Evolutionary conservation across 2,888 invertebrate species (phyloP), one percentile per base, ranked within the genome.

Genomic region (Troides helena): DNA sequence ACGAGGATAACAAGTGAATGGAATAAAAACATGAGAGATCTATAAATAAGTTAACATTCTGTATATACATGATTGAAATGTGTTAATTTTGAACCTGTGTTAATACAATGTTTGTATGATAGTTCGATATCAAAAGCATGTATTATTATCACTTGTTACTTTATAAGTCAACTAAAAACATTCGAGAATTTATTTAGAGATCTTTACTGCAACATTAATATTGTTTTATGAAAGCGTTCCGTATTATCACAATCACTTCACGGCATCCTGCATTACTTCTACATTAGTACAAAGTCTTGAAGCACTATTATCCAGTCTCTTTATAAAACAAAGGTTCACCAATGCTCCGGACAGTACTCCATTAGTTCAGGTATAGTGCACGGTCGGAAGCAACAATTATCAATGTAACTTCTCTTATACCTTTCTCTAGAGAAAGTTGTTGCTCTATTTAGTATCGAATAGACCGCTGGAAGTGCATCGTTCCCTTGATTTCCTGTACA

Each of bases 261-360:
- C 18, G 4, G 43, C 30, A 53, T 53, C 7, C n/a, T n/a, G 18
- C 6, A 65, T 25, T 53, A 65, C 62, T 50, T 67, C 56, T 46
- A 65, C 46, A 57, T 23, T 25, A 46, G 57, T 39, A 50, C 46
- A 30, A 67, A 25, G 46, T 50, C 36, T 66, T 50, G 62, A 66
- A 66, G 58, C 50, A 66, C 57, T 53, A 62, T 50, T 60, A 59
- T 63, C 21, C 58, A 60, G 66, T 58, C 60, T 62, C 36, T 8
- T 25, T 25, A 50, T 59, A 63, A 53, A 62, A 62, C 63, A 67
- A 67, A 62, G 68, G 17, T 77, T 89, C 87, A 90, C 88, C 88
- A 90, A 69, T 81, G 82, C 50, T 89, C 87, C 17, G 89, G 88
- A 74, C 92, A 92, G 72, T 90, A 91, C 59, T 87, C 80, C 21